Evolutionary conservation across 2,797 vertebrate species (phyloP).

Genomic region (Periparus ater): DNA sequence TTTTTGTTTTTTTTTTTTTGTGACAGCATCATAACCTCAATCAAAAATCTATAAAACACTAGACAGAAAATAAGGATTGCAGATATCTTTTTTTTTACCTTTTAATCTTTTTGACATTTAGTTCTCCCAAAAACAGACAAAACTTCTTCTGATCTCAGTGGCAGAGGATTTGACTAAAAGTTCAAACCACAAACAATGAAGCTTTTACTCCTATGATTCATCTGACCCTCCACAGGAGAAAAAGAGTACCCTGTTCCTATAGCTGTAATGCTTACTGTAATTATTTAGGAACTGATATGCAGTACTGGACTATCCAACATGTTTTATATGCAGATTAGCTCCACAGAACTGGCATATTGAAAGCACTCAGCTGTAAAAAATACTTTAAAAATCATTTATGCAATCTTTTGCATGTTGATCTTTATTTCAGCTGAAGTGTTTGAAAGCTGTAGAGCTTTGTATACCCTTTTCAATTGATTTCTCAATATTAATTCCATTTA

Average conservation of each 20-base stretch:
- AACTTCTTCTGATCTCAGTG: neutral
- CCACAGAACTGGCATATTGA: neutral
- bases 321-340: neutral
- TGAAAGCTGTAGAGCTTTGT: neutral
- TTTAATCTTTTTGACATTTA: neutral
- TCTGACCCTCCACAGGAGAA: neutral
- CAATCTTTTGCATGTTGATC: neutral
- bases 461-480: neutral
- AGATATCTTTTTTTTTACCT: neutral
- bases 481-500: neutral
- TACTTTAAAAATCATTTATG: neutral
- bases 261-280: neutral
- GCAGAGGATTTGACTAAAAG: neutral
- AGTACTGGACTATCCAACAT: neutral
- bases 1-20: neutral
- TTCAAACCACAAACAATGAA: slow-evolving; percentile 32
- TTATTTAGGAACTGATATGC: neutral
- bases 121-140: neutral
- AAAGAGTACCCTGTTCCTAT: neutral
- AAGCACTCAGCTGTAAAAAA: neutral
- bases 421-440: neutral
- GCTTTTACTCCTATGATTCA: neutral
- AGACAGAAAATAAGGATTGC: neutral
- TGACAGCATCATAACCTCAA: neutral
- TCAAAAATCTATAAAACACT: neutral